Percentiles rank a stretch among this genome's conserved stretches.
Conservation (phyloP, 35 echinoderm and acorn worm species). For the Hemicentrotus pulcherrimus region DNA sequence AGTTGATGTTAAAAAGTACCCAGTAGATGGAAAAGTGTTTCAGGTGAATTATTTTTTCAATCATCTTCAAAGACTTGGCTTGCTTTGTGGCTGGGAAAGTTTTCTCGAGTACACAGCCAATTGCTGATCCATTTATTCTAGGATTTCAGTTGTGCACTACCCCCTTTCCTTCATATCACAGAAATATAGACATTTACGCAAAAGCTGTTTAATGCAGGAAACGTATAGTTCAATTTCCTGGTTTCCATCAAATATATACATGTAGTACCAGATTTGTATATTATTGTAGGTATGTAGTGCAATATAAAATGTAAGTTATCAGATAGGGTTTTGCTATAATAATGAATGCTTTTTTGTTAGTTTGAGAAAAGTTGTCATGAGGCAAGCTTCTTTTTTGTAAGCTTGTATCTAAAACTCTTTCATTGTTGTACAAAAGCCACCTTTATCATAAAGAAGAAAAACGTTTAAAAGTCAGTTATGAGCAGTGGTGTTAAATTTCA, state of each 20-base stretch:
- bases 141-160: not conserved
- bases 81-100: too few species aligned
- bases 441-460: not conserved
- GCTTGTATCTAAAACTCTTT: not conserved
- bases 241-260: not conserved
- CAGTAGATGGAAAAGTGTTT: too few species aligned
- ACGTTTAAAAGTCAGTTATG: not conserved
- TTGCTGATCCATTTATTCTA: not conserved
- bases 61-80: too few species aligned
- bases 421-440: conserved; percentile 14
- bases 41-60: too few species aligned
- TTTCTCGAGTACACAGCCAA: too few species aligned
- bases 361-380: not conserved
- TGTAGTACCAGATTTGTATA: not conserved
- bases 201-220: not conserved
- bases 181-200: not conserved
- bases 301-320: not conserved
- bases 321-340: not conserved
- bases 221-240: not conserved
- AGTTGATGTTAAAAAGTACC: too few species aligned
- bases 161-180: not conserved
- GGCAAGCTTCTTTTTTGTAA: not conserved
- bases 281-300: not conserved
- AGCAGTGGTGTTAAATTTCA: conserved; percentile 3
- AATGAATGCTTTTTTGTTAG: not conserved